Percentiles rank a stretch among this genome's conserved stretches.
phyloP scores from a whole-genome alignment of 2,113 vertebrate genomes.

The Lonchura striata region DNA sequence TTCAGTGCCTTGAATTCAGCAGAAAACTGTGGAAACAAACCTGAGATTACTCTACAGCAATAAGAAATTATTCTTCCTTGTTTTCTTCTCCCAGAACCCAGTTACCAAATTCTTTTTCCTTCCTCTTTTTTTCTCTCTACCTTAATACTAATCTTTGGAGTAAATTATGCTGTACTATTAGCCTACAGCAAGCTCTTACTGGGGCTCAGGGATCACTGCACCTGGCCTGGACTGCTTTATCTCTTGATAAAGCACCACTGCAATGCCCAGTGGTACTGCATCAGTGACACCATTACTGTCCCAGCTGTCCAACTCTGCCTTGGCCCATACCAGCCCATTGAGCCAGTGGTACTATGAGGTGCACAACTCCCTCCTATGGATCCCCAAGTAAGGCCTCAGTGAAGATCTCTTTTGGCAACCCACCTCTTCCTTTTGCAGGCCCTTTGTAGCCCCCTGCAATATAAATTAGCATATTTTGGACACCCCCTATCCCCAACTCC shows the following conservation, averaged over 20 bases:
- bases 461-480: not conserved
- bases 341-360: fast-evolving
- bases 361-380: not conserved
- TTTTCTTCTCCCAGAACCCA: not conserved
- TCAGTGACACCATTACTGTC: not conserved
- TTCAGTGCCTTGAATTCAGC: constrained; percentile 84
- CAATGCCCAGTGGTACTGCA: not conserved
- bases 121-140: not conserved
- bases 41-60: not conserved
- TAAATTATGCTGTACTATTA: not conserved
- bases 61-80: not conserved
- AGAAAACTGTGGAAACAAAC: constrained; percentile 75
- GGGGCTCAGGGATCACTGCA: not conserved
- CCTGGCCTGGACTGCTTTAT: not conserved
- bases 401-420: not conserved
- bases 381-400: not conserved
- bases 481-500: fast-evolving
- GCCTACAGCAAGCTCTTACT: not conserved
- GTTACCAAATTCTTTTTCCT: not conserved
- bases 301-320: not conserved
- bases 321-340: not conserved
- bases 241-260: not conserved
- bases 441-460: not conserved
- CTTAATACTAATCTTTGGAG: not conserved
- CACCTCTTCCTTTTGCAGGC: not conserved